Conservation (phyloP, 1,140 invertebrate species). For the Schlechtendalia chinensis region DNA sequence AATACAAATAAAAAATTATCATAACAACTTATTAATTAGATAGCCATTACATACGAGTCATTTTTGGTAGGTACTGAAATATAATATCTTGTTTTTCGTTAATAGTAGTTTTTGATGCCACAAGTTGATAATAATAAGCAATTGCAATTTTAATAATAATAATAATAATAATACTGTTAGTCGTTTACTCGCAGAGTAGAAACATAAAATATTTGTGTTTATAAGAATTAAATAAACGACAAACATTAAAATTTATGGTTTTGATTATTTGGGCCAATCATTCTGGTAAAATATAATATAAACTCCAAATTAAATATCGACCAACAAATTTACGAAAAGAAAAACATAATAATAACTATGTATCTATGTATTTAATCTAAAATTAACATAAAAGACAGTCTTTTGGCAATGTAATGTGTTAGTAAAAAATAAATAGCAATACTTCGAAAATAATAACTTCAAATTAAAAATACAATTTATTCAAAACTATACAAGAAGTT, state of each 20-base stretch:
- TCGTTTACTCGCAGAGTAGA: slow-evolving; percentile 19
- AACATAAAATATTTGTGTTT: slow-evolving; percentile 9
- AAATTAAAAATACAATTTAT: slow-evolving; percentile 37
- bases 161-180: slow-evolving; percentile 45
- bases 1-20: slow-evolving; percentile 9
- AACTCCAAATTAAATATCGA: slow-evolving; percentile 18
- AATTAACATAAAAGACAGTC: slow-evolving; percentile 49
- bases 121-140: slow-evolving; percentile 11
- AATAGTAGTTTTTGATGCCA: not conserved
- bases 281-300: slow-evolving; percentile 31
- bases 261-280: slow-evolving; percentile 38
- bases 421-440: slow-evolving; percentile 47
- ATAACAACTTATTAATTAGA: slow-evolving; percentile 20
- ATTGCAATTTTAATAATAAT: not conserved
- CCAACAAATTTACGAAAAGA: slow-evolving; percentile 42
- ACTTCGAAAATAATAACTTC: slow-evolving; percentile 26
- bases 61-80: slow-evolving; percentile 33
- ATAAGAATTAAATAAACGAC: not conserved
- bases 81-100: not conserved
- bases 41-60: not conserved
- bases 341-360: slow-evolving; percentile 18
- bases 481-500: slow-evolving; percentile 42
- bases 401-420: slow-evolving; percentile 50
- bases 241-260: slow-evolving; percentile 34
- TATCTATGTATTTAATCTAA: slow-evolving; percentile 38